Base-by-base conservation (phyloP, 2,888 invertebrate species). In the Coelopa pilipes region DNA sequence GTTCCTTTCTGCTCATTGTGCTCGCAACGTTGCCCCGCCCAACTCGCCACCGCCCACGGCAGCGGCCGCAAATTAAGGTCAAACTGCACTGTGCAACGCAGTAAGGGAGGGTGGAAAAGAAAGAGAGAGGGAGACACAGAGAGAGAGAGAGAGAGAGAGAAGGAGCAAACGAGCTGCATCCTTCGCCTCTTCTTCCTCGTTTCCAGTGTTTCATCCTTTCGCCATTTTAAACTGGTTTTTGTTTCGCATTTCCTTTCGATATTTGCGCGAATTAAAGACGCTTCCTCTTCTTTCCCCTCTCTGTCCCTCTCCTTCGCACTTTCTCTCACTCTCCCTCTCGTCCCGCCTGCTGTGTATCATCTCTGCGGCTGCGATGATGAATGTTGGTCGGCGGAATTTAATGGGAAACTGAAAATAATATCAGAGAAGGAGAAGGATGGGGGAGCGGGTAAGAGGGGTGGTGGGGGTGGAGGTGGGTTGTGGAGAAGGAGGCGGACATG, bases 321-420 rank as follows among this genome's bases (percentile, higher is more conserved):
- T 49, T 50, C n/a, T 21, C 15, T 53, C 24, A 34, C 15, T 67
- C 34, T 9, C 50, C 9, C 19, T 46, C 46, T 34, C 24, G 12
- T 12, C 15, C 19, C 17, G n/a, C 19, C 15, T 34, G n/a, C 47
- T 21, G 24, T 69, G n/a, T 59, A 69, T 46, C 24, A 10, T 60
- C 24, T 49, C 60, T 70, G 60, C n/a, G 70, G 70, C 49, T 60
- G 24, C 49, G 15, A 24, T 70, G 70, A 70, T 70, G 70, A 70
- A 70, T 70, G 50, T 2, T 70, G 17, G 17, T 45, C 34, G 21
- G 19, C 13, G 70, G 53, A 70, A 70, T 70, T 70, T 62, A 62
- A 50, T 53, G 62, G 70, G n/a, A 70, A 70, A 63, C 34, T 70
- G 70, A 49, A 60, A 49, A 62, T 50, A 70, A 70, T 70, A 19